A percentile compares a stretch with the other conserved stretches of the same genome.
These are phyloP conservation scores for Mamestra configurata DNA, from an alignment of 1,140 invertebrate species.

Conservation along the genomic window DNA sequence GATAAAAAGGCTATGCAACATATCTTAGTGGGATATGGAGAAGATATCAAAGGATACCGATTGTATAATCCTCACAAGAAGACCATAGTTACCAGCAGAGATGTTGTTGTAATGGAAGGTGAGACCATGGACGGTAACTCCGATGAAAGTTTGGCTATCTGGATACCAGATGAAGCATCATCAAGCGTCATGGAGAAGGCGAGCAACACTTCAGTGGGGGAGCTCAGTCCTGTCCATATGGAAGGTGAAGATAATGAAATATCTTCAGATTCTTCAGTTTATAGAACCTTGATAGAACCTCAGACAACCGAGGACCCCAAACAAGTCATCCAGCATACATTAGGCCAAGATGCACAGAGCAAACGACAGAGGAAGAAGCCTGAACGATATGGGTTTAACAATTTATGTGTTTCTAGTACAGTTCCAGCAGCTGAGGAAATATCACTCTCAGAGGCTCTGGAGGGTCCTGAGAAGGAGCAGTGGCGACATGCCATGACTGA, in stretches of 20 bases:
- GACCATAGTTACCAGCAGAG: not conserved
- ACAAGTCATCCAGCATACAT: not conserved
- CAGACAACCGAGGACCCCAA: not conserved
- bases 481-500: not conserved
- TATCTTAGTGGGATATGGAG: not conserved
- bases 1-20: not conserved
- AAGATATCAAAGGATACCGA: not conserved
- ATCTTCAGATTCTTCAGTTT: not conserved
- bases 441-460: not conserved
- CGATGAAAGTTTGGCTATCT: no score
- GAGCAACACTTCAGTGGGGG: not conserved
- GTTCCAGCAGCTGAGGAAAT: slow-evolving; percentile 2
- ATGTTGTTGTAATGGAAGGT: not conserved
- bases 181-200: not conserved
- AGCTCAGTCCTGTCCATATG: not conserved
- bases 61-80: not conserved
- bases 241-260: not conserved
- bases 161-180: no score
- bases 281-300: not conserved
- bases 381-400: not conserved
- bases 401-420: not conserved
- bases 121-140: not conserved
- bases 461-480: slow-evolving; percentile 5
- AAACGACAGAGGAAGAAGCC: not conserved
- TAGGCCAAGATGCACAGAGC: not conserved